Evolutionary conservation across 2,113 vertebrate genomes (phyloP).

Genomic region (human (Homo sapiens)): DNA sequence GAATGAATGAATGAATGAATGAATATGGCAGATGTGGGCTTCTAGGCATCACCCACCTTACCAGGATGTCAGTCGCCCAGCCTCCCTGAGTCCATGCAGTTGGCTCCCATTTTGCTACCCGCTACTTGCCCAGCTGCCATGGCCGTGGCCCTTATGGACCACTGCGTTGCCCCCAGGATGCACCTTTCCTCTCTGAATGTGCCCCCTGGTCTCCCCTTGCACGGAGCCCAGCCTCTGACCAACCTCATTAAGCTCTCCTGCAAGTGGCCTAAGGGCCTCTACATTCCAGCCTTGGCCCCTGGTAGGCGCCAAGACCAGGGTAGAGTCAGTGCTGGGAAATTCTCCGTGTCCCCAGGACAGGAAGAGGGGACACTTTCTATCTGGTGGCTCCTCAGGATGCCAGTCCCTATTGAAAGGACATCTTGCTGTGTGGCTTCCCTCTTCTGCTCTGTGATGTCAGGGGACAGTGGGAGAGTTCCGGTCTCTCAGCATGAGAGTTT

Average conservation of each 20-base stretch:
- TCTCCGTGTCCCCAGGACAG: background rate
- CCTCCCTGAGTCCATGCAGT: background rate
- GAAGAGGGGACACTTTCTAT: background rate
- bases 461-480: no score
- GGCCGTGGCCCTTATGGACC: background rate
- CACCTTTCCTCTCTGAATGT: background rate
- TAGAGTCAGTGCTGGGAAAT: no score
- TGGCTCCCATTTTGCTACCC: background rate
- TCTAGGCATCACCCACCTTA: background rate
- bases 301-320: background rate
- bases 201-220: background rate
- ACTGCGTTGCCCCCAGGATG: background rate
- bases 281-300: background rate
- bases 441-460: background rate
- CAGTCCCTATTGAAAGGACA: fast-evolving
- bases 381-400: background rate
- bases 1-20: background rate
- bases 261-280: background rate
- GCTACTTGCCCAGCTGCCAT: background rate
- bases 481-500: background rate
- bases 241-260: background rate
- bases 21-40: background rate
- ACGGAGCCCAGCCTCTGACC: background rate
- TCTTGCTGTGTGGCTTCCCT: background rate
- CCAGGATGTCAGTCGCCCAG: background rate